Evolutionary conservation across 2,888 invertebrate species (phyloP), one percentile per base, ranked within the genome.

Genomic region (Tineola bisselliella): DNA sequence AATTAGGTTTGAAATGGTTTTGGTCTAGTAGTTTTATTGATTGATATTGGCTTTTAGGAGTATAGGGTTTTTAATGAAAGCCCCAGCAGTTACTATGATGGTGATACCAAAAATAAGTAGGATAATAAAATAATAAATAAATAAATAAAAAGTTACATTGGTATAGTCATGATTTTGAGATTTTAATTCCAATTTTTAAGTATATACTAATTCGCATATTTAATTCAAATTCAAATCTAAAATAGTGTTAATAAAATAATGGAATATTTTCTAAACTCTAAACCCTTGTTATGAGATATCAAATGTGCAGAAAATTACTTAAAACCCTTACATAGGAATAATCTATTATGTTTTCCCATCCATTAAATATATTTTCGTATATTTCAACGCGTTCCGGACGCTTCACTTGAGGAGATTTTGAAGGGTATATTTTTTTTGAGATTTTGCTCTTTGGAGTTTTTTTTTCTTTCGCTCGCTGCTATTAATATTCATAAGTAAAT

Each of bases 401-500:
- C 2, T 12, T 56, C 31, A 33, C 13, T 44, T 17, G 13, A 60
- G 60, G 48, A 44, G 60, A 44, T 19, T 17, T 60, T 59, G 60
- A 60, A 13, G 60, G 60, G 48, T 60, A 60, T 10, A 13, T 19
- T 48, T 60, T 60, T 60, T 48, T 60, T 8, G 15, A 19, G 38
- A 13, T 18, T 60, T 6, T 48, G 60, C 44, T 48, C 60, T 48
- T 58, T 12, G 6, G n/a, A 2, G 11, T 8, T 43, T 59, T 59
- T 44, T 58, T 58, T 8, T 30, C 73, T 73, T 69, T 74, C 70
- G 69, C 71, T 73, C 76, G 70, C 70, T 70, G 74, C 76, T 71
- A 79, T 86, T 84, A 84, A 86, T 84, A 84, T 84, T 84, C 83
- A 84, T 84, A 83, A 84, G 82, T 79, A 81, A 84, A 82, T 83